Evolutionary conservation across 2,888 invertebrate genomes (phyloP), one percentile per base, ranked within the genome.

Genomic region (Cabera pusaria): DNA sequence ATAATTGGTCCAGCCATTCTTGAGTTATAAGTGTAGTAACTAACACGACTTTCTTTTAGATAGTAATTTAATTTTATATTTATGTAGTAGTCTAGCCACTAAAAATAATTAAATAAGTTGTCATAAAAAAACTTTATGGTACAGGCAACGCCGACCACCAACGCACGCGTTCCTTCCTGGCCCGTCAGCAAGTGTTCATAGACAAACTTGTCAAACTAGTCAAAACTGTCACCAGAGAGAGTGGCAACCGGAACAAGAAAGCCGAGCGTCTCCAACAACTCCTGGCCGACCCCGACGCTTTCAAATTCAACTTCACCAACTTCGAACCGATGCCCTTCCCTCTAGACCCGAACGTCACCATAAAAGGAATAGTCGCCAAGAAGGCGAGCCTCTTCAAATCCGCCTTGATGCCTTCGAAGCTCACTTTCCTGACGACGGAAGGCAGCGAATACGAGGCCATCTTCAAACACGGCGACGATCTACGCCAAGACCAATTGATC

Each of bases 381-480:
- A 96, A 96, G 60, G 97, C 98, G 0, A 94, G 94, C 24, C 90
- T 99, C 0, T 99, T 99, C 84, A 99, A 99, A 77, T 98, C 98
- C 16, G 97, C 97, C 0, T 87, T 98, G 35, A 98, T 98, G 97
- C 99, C 99, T 1, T 96, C 97, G 6, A 92, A 92, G 69, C 86
- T 99, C 25, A 95, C 97, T 0, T 98, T 99, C 74, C 85, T 95
- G 6, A 97, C 96, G 0, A 93, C 93, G 0, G 93, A 94, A 40
- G 94, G 94, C 19, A 91, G 92, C 17, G 95, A 97, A 64, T 99
- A 98, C 77, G 95, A 96, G 6, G 96, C 98, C 0, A 98, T 99
- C 45, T 99, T 99, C 77, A 99, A 99, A 76, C 94, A 98, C 61
- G 99, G 99, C 1, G 99, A 99, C 78, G 99, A 99, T 74, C 82